Evolutionary conservation across 2,113 vertebrate genomes (phyloP).

Genomic region (Tychaedon coryphoeus): DNA sequence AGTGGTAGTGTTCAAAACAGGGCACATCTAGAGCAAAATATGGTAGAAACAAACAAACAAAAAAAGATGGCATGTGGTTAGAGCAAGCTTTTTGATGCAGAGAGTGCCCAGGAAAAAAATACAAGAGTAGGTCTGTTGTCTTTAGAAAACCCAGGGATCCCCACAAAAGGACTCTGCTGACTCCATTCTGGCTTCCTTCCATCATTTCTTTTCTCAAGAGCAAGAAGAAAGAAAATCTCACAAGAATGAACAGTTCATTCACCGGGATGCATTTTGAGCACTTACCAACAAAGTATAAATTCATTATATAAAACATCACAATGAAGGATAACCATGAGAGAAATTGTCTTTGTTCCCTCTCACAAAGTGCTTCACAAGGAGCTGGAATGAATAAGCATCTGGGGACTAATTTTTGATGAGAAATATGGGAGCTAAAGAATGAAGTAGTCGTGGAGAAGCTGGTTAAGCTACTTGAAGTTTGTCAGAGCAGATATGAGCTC

Average conservation of each 20-base stretch:
- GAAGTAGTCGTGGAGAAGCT: not conserved
- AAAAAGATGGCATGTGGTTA: not conserved
- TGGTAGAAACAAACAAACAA: rapidly evolving
- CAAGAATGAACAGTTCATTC: not conserved
- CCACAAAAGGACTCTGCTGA: not conserved
- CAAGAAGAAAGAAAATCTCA: not conserved
- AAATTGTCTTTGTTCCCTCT: not conserved
- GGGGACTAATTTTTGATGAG: not conserved
- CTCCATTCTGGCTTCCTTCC: not conserved
- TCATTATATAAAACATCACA: not conserved
- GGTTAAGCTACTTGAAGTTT: not conserved
- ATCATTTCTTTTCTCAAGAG: not conserved
- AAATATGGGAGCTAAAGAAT: not conserved
- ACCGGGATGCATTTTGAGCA: not conserved
- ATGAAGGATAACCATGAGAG: not conserved
- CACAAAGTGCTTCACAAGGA: not conserved
- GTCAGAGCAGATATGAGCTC: not conserved
- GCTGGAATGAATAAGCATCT: not conserved
- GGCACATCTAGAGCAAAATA: not conserved
- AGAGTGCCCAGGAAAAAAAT: not conserved
- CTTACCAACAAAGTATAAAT: not conserved
- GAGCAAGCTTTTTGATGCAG: not conserved
- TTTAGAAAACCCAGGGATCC: not conserved
- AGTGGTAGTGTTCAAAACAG: not conserved
- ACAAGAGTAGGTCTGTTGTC: not conserved